Conservation (phyloP, 2,113 vertebrate species). For the Gorsachius goisagi region DNA sequence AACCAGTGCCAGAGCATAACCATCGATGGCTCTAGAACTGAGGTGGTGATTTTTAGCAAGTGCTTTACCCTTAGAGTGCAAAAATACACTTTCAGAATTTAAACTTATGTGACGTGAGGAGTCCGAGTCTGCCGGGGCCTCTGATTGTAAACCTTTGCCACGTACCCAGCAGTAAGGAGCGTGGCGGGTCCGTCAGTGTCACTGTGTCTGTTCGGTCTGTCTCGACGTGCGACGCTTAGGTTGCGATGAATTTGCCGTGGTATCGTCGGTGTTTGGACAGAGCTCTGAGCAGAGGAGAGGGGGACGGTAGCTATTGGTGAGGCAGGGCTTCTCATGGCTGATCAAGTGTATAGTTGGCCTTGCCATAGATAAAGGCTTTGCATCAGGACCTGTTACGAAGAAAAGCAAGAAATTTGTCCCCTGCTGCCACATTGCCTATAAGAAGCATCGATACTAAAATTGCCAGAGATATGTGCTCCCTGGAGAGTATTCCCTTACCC, state of each 20-base stretch:
- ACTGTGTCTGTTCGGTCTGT: not conserved
- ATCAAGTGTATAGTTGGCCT: not conserved
- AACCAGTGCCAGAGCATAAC: not conserved
- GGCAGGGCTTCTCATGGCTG: not conserved
- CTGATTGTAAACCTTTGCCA: fast-evolving
- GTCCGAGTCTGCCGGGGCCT: not conserved
- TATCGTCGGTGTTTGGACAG: not conserved
- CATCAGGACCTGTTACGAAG: not conserved
- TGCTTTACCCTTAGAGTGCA: not conserved
- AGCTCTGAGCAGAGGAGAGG: not conserved
- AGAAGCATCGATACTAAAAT: not conserved
- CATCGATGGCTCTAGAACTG: not conserved
- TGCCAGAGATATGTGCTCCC: not conserved
- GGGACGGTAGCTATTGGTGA: not conserved
- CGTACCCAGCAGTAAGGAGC: not conserved
- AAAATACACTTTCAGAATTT: not conserved
- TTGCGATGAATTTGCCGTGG: fast-evolving
- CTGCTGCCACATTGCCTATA: not conserved
- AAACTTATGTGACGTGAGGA: fast-evolving
- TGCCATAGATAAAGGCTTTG: not conserved
- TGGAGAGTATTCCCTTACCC: not conserved
- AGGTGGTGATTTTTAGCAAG: not conserved
- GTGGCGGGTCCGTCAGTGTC: fast-evolving
- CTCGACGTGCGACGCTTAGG: fast-evolving
- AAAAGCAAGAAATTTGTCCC: not conserved